These are phyloP conservation scores for Amphipyra tragopoginis DNA, from an alignment of 2,888 invertebrate species.

Conservation along the genomic window DNA sequence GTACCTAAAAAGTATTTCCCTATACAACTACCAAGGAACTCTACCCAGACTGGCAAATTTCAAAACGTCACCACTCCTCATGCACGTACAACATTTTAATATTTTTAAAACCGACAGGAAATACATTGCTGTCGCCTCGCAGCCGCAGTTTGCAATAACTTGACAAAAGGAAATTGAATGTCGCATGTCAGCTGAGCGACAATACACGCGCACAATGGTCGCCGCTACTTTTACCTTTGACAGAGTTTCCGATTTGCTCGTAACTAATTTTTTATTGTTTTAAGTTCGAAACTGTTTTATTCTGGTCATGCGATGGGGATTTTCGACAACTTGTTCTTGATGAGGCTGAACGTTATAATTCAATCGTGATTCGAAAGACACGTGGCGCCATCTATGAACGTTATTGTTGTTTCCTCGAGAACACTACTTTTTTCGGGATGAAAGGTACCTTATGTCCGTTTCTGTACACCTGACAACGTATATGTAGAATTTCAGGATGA, in stretches of 20 bases:
- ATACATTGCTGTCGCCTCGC: conserved; percentile 23
- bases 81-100: conserved; percentile 38
- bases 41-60: neutral
- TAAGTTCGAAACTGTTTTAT: neutral
- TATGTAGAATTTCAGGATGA: too few relatives aligned
- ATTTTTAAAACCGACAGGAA: conserved; percentile 48
- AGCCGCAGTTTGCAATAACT: conserved; percentile 52
- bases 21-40: too few relatives aligned
- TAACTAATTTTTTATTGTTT: conserved; percentile 26
- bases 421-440: too few relatives aligned
- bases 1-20: too few relatives aligned
- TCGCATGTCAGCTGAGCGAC: conserved; percentile 51
- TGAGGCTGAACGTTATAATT: too few relatives aligned
- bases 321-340: too few relatives aligned
- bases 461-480: too few relatives aligned
- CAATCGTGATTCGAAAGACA: too few relatives aligned
- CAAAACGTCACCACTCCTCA: conserved; percentile 7
- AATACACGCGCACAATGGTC: conserved; percentile 31
- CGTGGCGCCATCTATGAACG: too few relatives aligned
- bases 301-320: too few relatives aligned
- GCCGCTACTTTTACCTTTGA: conserved; percentile 39
- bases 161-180: conserved; percentile 73
- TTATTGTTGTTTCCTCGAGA: too few relatives aligned
- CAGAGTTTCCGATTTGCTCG: conserved; percentile 17
- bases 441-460: too few relatives aligned